Evolutionary conservation across 2,888 invertebrate species (phyloP).

Genomic region (Embidobia sp.): DNA sequence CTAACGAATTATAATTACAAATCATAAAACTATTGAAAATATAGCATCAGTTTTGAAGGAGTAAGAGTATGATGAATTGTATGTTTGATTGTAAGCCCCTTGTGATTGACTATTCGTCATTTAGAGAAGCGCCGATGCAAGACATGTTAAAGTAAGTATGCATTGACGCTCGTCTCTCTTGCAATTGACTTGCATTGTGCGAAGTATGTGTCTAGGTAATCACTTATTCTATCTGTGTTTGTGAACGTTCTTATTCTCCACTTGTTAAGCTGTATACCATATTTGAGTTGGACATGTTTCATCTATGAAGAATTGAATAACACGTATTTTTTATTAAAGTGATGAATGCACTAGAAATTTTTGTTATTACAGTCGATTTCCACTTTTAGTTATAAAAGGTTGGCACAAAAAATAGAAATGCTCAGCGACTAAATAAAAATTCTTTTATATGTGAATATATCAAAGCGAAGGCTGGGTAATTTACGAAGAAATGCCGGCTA

Average conservation of each 20-base stretch:
- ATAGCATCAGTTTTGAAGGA: too few relatives aligned
- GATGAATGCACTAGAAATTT: too few relatives aligned
- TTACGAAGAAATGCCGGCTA: conserved; percentile 3
- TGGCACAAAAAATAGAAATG: too few relatives aligned
- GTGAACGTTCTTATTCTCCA: conserved; percentile 10
- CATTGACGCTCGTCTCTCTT: conserved; percentile 23
- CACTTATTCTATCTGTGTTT: conserved; percentile 32
- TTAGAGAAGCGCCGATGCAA: conserved; percentile 13
- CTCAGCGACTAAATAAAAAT: too few relatives aligned
- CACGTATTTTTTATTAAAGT: too few relatives aligned
- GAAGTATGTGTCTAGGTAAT: conserved; percentile 28
- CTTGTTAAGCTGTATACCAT: neutral
- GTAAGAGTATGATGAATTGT: conserved; percentile 24
- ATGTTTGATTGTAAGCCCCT: conserved; percentile 26
- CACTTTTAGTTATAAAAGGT: too few relatives aligned
- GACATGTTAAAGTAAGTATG: conserved; percentile 28
- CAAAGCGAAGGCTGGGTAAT: conserved; percentile 15
- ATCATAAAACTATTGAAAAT: too few relatives aligned
- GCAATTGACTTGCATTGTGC: conserved; percentile 47
- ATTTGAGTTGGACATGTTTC: neutral
- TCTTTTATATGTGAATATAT: neutral
- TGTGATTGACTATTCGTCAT: conserved; percentile 37
- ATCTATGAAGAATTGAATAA: neutral
- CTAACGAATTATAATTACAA: too few relatives aligned
- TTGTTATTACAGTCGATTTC: too few relatives aligned